A percentile compares a stretch with the other conserved stretches of the same genome.
These are phyloP conservation scores for Oscheius myriophilus DNA, from an alignment of 2,888 invertebrate genomes.

Conservation along the genomic window DNA sequence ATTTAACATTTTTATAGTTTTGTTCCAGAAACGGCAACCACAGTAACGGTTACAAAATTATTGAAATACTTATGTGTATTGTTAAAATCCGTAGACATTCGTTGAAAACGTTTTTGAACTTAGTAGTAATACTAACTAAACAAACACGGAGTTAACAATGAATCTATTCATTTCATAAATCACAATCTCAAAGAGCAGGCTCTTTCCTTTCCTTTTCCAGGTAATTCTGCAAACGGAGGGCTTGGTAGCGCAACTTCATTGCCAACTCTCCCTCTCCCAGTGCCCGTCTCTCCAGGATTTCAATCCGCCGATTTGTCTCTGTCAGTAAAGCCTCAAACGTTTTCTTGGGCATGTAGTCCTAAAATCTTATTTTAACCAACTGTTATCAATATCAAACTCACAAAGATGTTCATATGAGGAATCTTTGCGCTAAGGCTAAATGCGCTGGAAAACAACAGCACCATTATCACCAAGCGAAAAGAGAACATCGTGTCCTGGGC, in stretches of 20 bases:
- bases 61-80: too few species aligned
- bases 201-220: neutral
- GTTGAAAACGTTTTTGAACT: too few species aligned
- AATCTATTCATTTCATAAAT: too few species aligned
- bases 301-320: constrained; percentile 9
- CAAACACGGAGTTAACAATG: too few species aligned
- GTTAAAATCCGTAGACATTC: too few species aligned
- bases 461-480: neutral
- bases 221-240: constrained; percentile 1
- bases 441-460: neutral
- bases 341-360: neutral
- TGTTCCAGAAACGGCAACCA: too few species aligned
- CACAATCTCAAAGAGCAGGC: too few species aligned
- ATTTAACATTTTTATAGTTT: too few species aligned
- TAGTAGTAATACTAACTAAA: too few species aligned
- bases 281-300: neutral
- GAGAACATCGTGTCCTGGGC: too few species aligned
- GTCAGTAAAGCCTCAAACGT: neutral
- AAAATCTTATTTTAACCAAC: neutral
- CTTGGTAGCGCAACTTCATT: neutral
- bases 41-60: too few species aligned
- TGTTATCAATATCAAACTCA: neutral
- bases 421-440: neutral
- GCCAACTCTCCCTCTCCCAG: neutral
- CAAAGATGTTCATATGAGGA: constrained; percentile 17